Evolutionary conservation across 2,113 vertebrate species (phyloP).

Genomic region (Nyctereutes procyonoides): DNA sequence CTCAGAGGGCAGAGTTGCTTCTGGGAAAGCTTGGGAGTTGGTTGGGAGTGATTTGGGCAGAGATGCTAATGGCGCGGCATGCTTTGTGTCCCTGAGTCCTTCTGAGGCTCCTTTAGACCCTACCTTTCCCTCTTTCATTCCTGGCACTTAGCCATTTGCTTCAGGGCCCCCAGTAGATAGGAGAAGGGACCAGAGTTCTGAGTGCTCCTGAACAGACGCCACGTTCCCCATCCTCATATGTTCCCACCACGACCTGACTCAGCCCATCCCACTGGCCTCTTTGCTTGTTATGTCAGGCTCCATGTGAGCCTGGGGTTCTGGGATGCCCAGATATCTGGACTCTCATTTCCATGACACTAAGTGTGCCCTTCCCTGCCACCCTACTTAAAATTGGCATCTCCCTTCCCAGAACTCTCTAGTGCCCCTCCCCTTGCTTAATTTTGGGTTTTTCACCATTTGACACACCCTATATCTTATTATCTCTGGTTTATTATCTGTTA

Average conservation of each 20-base stretch:
- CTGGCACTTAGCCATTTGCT: too few relatives aligned
- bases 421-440: not conserved
- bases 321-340: not conserved
- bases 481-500: not conserved
- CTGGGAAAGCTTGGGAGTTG: not conserved
- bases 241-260: not conserved
- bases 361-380: not conserved
- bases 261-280: not conserved
- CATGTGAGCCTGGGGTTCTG: not conserved
- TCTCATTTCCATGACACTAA: not conserved
- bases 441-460: not conserved
- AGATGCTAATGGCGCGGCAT: accelerated
- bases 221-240: accelerated
- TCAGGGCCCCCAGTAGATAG: too few relatives aligned
- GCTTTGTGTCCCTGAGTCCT: too few relatives aligned
- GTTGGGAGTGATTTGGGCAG: not conserved
- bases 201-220: too few relatives aligned
- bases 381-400: not conserved
- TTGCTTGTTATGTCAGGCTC: not conserved
- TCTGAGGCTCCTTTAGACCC: not conserved
- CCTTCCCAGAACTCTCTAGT: too few relatives aligned
- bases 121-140: accelerated
- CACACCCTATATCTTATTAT: accelerated
- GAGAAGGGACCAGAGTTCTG: not conserved
- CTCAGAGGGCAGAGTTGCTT: not conserved